A percentile compares a stretch with the other conserved stretches of the same genome.
Evolutionary conservation across 2,113 vertebrate genomes (phyloP).

Genomic region (Cololabis saira): DNA sequence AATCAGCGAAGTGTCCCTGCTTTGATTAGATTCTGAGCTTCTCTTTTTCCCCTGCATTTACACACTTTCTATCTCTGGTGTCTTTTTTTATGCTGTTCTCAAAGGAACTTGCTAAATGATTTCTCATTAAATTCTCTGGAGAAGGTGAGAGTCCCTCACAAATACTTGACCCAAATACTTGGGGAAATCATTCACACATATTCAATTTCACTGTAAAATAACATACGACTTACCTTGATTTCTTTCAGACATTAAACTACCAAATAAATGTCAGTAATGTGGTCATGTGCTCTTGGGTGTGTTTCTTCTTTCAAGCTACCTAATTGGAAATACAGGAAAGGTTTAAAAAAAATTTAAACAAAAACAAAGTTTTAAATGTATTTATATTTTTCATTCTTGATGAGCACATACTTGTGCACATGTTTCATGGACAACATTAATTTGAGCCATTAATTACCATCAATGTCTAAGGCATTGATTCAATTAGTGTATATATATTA

Average conservation of each 20-base stretch:
- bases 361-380: too few species aligned
- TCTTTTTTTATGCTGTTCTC: constrained; percentile 22
- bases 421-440: too few species aligned
- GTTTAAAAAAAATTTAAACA: too few species aligned
- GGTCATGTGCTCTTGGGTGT: too few species aligned
- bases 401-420: too few species aligned
- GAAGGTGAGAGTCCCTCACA: constrained; percentile 31
- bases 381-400: too few species aligned
- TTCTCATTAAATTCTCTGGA: constrained; percentile 28
- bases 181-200: neutral
- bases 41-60: constrained; percentile 45
- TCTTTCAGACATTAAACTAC: constrained; percentile 4
- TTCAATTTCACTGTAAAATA: neutral
- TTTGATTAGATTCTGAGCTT: constrained; percentile 73
- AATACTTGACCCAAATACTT: constrained; percentile 10
- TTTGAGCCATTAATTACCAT: too few species aligned
- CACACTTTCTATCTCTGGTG: constrained; percentile 26
- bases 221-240: neutral
- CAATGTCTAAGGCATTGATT: too few species aligned
- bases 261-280: neutral
- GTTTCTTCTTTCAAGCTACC: too few species aligned
- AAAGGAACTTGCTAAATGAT: constrained; percentile 32
- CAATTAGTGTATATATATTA: too few species aligned
- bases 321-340: too few species aligned
- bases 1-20: constrained; percentile 71